A percentile compares a stretch with the other conserved stretches of the same genome.
These are phyloP conservation scores for Saguinus midas DNA, from an alignment of 2,113 vertebrate species.

Conservation along the genomic window DNA sequence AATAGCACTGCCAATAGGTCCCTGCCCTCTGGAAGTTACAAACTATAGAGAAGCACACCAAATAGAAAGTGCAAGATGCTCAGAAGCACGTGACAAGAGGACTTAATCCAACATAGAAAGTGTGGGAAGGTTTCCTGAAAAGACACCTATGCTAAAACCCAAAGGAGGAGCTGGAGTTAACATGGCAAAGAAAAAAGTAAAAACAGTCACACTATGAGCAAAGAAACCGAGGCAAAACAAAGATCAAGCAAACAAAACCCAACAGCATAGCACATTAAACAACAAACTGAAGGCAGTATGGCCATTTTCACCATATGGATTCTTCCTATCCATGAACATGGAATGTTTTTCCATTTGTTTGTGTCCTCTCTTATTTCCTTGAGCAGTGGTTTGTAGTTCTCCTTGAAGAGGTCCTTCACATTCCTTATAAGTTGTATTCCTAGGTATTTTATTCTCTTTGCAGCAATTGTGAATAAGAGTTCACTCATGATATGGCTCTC, in stretches of 20 bases:
- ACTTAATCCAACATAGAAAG: background rate
- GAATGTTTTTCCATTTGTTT: too few relatives aligned
- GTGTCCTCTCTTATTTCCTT: too few relatives aligned
- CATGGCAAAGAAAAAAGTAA: background rate
- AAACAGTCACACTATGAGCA: background rate
- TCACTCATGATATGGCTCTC: too few relatives aligned
- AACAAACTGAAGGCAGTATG: too few relatives aligned
- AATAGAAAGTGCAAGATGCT: background rate
- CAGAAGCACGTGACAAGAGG: background rate
- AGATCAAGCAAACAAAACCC: background rate
- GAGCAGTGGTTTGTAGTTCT: too few relatives aligned
- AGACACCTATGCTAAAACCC: background rate
- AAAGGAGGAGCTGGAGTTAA: background rate
- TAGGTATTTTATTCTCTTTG: too few relatives aligned
- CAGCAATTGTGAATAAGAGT: too few relatives aligned
- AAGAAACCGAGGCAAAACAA: background rate
- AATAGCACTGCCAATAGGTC: background rate
- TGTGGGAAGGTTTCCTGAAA: background rate
- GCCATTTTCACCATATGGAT: too few relatives aligned
- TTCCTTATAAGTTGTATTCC: too few relatives aligned
- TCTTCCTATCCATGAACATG: too few relatives aligned
- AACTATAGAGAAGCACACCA: background rate
- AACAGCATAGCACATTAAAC: background rate
- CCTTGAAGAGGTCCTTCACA: too few relatives aligned
- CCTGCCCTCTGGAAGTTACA: background rate